A percentile compares a stretch with the other conserved stretches of the same genome.
Conservation (phyloP, 2,888 invertebrate species). For the Alviniconcha strummeri region DNA sequence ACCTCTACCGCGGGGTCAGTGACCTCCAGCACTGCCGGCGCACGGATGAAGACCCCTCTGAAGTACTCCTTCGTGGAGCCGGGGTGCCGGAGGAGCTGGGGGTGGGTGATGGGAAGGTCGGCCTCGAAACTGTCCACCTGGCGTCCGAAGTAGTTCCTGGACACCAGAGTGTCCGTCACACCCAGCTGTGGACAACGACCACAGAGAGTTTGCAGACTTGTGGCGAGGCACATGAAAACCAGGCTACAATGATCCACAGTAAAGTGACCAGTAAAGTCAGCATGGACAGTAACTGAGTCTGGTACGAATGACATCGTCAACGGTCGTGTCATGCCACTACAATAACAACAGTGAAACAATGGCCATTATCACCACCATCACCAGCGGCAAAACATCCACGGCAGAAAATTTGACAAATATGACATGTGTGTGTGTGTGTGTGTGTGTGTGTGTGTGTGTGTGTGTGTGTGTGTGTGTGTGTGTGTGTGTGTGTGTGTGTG, state of each 20-base stretch:
- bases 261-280: too few species aligned
- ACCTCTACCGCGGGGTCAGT: slow-evolving; percentile 47
- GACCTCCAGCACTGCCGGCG: slow-evolving; percentile 57
- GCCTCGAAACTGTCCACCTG: slow-evolving; percentile 63
- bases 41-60: slow-evolving; percentile 64
- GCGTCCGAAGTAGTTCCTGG: slow-evolving; percentile 62
- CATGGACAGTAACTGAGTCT: too few species aligned
- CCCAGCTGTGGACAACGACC: slow-evolving; percentile 47
- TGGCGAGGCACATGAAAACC: too few species aligned
- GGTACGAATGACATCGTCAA: too few species aligned
- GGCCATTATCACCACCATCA: too few species aligned
- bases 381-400: too few species aligned
- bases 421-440: too few species aligned
- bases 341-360: too few species aligned
- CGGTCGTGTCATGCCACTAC: too few species aligned
- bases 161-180: slow-evolving; percentile 56
- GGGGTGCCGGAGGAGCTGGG: slow-evolving; percentile 30
- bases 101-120: slow-evolving; percentile 46
- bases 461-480: background rate
- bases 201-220: too few species aligned
- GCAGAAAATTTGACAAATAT: too few species aligned
- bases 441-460: background rate
- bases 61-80: slow-evolving; percentile 39
- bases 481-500: background rate
- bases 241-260: too few species aligned